These are phyloP conservation scores for Drymonia ruficornis DNA, from an alignment of 2,888 invertebrate species.

Conservation along the genomic window DNA sequence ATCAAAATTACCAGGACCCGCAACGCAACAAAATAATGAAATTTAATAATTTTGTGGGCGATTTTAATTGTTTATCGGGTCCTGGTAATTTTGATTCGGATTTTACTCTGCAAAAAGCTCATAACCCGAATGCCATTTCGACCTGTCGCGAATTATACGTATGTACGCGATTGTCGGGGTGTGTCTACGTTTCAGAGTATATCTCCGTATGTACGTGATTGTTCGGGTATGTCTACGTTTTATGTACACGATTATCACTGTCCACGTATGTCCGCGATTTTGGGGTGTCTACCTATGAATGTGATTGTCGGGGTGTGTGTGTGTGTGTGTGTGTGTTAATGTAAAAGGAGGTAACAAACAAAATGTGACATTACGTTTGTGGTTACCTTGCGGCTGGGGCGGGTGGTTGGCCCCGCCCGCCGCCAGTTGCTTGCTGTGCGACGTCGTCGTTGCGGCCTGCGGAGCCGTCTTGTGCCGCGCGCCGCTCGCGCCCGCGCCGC, in stretches of 20 bases:
- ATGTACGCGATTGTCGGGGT: slow-evolving; percentile 12
- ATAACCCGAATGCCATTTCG: no score
- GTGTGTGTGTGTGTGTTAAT: slow-evolving; percentile 15
- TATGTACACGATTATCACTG: no score
- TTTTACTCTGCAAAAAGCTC: no score
- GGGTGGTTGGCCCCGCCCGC: slow-evolving; percentile 90
- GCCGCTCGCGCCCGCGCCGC: slow-evolving; percentile 72
- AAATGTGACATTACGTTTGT: slow-evolving; percentile 77
- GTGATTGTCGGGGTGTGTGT: slow-evolving; percentile 13
- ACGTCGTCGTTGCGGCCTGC: slow-evolving; percentile 88
- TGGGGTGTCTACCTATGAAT: no score
- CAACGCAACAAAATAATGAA: no score
- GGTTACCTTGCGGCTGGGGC: slow-evolving; percentile 87
- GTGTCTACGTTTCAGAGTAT: slow-evolving; percentile 16
- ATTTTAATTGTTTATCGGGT: no score
- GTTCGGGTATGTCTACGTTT: no score
- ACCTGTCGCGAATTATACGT: no score
- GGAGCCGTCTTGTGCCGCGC: slow-evolving; percentile 75
- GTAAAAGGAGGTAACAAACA: slow-evolving; percentile 61
- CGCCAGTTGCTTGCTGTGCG: slow-evolving; percentile 92
- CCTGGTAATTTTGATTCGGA: no score
- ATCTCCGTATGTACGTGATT: slow-evolving; percentile 14
- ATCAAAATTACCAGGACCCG: no score
- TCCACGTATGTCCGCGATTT: no score
- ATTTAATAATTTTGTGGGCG: no score